These are phyloP conservation scores for Clunio marinus DNA, from an alignment of 2,888 invertebrate genomes.

Conservation along the genomic window DNA sequence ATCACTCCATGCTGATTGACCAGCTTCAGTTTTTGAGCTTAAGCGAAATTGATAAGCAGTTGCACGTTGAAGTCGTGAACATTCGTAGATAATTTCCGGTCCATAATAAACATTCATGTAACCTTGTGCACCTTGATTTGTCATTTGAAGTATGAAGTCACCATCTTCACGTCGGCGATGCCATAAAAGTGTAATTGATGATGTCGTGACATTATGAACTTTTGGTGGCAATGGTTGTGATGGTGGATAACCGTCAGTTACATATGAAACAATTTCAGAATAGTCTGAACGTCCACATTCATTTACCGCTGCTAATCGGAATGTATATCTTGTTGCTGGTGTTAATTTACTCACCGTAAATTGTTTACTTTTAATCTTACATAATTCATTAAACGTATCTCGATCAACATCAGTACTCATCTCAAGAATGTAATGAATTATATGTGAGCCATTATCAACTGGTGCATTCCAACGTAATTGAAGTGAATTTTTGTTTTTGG, in stretches of 20 bases:
- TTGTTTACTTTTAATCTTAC: conserved; percentile 69
- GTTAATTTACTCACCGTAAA: conserved; percentile 70
- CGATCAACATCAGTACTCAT: conserved; percentile 63
- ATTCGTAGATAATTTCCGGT: conserved; percentile 63
- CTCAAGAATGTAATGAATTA: conserved; percentile 73
- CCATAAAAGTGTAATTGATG: conserved; percentile 69
- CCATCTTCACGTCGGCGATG: conserved; percentile 69
- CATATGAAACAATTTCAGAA: conserved; percentile 63
- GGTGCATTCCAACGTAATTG: conserved; percentile 69
- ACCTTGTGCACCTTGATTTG: conserved; percentile 55
- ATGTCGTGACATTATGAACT: conserved; percentile 60
- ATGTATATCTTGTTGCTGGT: conserved; percentile 74
- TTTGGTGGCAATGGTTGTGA: conserved; percentile 72
- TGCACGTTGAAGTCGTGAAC: conserved; percentile 65
- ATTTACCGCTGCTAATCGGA: conserved; percentile 79
- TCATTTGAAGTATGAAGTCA: conserved; percentile 76
- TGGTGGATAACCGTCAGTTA: conserved; percentile 77
- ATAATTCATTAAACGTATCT: conserved; percentile 64
- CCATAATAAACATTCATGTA: conserved; percentile 68
- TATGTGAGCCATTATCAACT: conserved; percentile 73
- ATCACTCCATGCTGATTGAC: conserved; percentile 76
- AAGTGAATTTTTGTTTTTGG: conserved; percentile 66
- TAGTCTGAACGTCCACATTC: conserved; percentile 71
- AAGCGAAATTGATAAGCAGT: conserved; percentile 79
- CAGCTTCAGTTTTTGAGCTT: conserved; percentile 77